These are phyloP conservation scores for Anneissia japonica DNA, from an alignment of 35 echinoderm and acorn worm species.

Conservation along the genomic window DNA sequence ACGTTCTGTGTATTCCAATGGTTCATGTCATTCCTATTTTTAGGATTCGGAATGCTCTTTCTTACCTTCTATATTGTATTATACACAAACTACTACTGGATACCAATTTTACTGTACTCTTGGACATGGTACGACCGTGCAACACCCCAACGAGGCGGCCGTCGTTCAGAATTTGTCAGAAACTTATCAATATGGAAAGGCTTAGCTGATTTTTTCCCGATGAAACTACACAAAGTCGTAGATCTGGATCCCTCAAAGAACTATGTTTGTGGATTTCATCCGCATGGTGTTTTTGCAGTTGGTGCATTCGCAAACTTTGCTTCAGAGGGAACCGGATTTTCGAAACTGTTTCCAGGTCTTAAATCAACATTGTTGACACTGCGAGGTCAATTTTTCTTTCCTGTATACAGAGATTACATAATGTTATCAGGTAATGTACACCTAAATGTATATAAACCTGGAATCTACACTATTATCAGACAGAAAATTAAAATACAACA, in stretches of 20 bases:
- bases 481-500: too few species aligned
- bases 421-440: slow-evolving; percentile 80
- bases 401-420: slow-evolving; percentile 66
- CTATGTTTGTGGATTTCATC: slow-evolving; percentile 71
- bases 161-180: slow-evolving; percentile 37
- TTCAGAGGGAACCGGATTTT: slow-evolving; percentile 62
- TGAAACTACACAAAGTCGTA: slow-evolving; percentile 41
- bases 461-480: too few species aligned
- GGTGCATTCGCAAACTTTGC: slow-evolving; percentile 63
- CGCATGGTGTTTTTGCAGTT: slow-evolving; percentile 80
- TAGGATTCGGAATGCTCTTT: neutral
- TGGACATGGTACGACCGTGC: slow-evolving; percentile 56
- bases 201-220: slow-evolving; percentile 21
- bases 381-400: slow-evolving; percentile 72
- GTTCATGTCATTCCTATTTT: neutral
- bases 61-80: neutral
- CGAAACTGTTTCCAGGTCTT: slow-evolving; percentile 51
- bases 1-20: neutral
- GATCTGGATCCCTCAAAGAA: slow-evolving; percentile 46
- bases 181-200: neutral
- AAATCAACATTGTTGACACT: slow-evolving; percentile 54
- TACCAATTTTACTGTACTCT: slow-evolving; percentile 18
- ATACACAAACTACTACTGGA: slow-evolving; percentile 48
- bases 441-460: too few species aligned
- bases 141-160: slow-evolving; percentile 55